Evolutionary conservation across 2,113 vertebrate genomes (phyloP).

Genomic region (Macrotus californicus): DNA sequence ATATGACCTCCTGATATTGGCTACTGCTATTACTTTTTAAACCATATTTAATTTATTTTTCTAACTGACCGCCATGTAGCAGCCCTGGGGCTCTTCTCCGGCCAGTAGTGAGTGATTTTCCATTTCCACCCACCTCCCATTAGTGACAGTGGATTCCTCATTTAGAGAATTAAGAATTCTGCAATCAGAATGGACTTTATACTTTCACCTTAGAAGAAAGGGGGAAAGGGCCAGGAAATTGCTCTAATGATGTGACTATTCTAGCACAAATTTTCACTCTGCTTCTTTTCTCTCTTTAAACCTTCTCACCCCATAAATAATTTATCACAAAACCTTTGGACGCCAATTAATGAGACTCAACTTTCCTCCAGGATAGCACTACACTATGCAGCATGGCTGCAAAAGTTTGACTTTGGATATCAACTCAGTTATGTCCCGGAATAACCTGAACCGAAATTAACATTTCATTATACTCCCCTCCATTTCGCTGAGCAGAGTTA

Average conservation of each 20-base stretch:
- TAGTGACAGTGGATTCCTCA: background rate
- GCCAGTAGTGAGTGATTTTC: background rate
- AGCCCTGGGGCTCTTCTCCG: background rate
- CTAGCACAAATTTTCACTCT: background rate
- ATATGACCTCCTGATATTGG: background rate
- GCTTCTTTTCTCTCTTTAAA: background rate
- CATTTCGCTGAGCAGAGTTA: background rate
- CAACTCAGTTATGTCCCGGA: background rate
- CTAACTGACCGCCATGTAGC: background rate
- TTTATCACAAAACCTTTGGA: slow-evolving; percentile 35
- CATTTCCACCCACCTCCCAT: slow-evolving; percentile 4
- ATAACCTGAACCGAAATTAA: background rate
- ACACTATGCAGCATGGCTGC: background rate
- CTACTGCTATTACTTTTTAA: background rate
- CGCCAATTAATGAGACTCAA: slow-evolving; percentile 37
- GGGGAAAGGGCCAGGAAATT: background rate
- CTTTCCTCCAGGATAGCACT: slow-evolving; percentile 15
- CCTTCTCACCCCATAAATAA: slow-evolving; percentile 50
- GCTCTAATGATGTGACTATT: slow-evolving; percentile 20
- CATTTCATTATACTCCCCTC: background rate
- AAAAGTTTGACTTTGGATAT: slow-evolving; percentile 24
- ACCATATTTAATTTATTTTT: background rate
- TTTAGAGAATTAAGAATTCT: slow-evolving; percentile 39
- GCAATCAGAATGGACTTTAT: background rate
- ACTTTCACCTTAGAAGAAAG: slow-evolving; percentile 20